These are phyloP conservation scores for Cercocebus atys DNA, from an alignment of 2,113 vertebrate genomes.

Conservation along the genomic window DNA sequence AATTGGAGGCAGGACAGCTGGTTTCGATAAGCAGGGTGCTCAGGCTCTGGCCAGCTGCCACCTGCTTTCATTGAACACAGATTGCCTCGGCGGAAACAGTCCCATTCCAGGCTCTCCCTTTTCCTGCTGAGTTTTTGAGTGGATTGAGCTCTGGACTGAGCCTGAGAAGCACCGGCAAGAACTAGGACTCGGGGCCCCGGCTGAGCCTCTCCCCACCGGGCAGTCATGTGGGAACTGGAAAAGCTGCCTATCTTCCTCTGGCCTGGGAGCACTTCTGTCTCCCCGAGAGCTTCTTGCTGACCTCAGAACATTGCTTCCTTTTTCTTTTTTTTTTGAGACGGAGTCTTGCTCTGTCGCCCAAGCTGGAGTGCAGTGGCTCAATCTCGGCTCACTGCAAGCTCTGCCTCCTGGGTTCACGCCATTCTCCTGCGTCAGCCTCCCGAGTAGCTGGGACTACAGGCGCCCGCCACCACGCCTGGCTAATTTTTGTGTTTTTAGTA, in stretches of 20 bases:
- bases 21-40: slow-evolving; percentile 66
- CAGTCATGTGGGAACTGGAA: neutral
- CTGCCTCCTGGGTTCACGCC: too few relatives aligned
- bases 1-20: slow-evolving; percentile 73
- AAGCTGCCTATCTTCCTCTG: neutral
- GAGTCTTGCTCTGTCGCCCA: too few relatives aligned
- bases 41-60: slow-evolving; percentile 53
- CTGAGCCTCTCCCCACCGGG: neutral
- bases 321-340: too few relatives aligned
- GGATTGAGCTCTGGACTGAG: neutral
- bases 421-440: too few relatives aligned
- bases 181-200: neutral
- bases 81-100: slow-evolving; percentile 49
- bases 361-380: too few relatives aligned
- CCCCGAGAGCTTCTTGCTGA: neutral
- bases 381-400: too few relatives aligned
- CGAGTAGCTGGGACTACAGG: too few relatives aligned
- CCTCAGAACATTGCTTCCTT: neutral
- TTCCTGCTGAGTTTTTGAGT: slow-evolving; percentile 37
- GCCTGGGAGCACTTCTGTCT: neutral
- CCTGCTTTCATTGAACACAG: slow-evolving; percentile 70
- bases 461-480: too few relatives aligned
- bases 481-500: too few relatives aligned
- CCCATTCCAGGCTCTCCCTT: slow-evolving; percentile 52
- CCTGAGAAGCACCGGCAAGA: rapidly evolving